These are phyloP conservation scores for Atopsyche davidsoni DNA, from an alignment of 1,140 invertebrate species.

Conservation along the genomic window DNA sequence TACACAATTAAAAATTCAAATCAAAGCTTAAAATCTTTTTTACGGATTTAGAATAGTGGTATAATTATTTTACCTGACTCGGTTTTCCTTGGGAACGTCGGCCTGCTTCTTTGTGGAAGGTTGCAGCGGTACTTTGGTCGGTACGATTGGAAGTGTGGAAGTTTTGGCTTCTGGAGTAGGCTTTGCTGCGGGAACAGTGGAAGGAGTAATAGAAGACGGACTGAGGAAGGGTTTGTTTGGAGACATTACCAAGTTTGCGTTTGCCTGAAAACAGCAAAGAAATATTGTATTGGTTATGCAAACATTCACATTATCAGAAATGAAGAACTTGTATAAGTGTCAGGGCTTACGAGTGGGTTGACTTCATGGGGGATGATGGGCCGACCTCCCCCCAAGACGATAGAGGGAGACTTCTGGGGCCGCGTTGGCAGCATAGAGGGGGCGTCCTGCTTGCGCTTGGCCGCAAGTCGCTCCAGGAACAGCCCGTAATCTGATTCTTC, in stretches of 20 bases:
- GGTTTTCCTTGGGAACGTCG: no score
- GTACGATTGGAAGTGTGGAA: no score
- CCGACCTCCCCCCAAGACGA: constrained; percentile 41
- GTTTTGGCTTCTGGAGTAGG: no score
- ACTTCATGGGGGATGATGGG: constrained; percentile 40
- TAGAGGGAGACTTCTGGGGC: constrained; percentile 40
- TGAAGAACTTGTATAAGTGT: no score
- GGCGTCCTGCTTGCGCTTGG: constrained; percentile 63
- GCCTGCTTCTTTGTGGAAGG: no score
- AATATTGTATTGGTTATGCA: neutral
- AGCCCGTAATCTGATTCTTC: constrained; percentile 87
- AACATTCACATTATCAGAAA: neutral
- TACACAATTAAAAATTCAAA: no score
- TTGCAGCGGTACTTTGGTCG: no score
- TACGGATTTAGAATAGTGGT: no score
- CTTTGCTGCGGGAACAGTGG: no score
- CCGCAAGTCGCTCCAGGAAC: constrained; percentile 69
- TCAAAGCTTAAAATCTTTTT: no score
- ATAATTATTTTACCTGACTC: no score
- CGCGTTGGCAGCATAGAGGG: constrained; percentile 36
- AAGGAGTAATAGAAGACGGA: neutral
- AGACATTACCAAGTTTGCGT: constrained; percentile 9
- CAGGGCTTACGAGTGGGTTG: constrained; percentile 41
- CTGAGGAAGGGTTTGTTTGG: constrained; percentile 27
- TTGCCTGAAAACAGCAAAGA: neutral